These are phyloP conservation scores for Plebejus melissa DNA, from an alignment of 2,888 invertebrate genomes.

Conservation along the genomic window DNA sequence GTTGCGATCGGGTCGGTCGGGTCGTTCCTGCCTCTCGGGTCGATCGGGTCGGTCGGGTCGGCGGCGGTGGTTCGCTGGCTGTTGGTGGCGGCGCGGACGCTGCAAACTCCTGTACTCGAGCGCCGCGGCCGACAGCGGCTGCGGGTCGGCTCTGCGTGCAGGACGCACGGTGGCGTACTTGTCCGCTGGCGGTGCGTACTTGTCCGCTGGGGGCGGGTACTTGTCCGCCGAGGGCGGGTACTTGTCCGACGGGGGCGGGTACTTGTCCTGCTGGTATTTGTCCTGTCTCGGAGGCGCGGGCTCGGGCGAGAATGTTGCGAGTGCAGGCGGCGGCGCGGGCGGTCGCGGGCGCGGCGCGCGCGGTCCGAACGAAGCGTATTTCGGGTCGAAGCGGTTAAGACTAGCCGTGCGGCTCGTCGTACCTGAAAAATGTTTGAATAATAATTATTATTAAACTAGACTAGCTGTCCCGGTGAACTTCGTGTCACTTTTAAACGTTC, in stretches of 20 bases:
- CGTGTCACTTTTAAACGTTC: no score
- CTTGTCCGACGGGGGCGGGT: slow-evolving; percentile 27
- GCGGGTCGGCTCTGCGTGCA: slow-evolving; percentile 61
- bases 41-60: slow-evolving; percentile 38
- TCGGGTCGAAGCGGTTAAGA: slow-evolving; percentile 81
- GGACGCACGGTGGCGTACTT: slow-evolving; percentile 68
- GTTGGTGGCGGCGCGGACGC: slow-evolving; percentile 64
- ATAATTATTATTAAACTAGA: not conserved
- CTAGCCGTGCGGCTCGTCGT: slow-evolving; percentile 62
- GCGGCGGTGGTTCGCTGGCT: slow-evolving; percentile 44
- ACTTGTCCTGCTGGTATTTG: slow-evolving; percentile 37
- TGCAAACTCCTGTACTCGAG: slow-evolving; percentile 80
- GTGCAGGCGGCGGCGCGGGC: slow-evolving; percentile 60
- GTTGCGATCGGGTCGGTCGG: slow-evolving; percentile 78
- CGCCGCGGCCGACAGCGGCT: slow-evolving; percentile 75
- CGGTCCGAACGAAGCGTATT: slow-evolving; percentile 78
- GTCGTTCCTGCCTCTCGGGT: slow-evolving; percentile 35
- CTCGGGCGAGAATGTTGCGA: slow-evolving; percentile 54
- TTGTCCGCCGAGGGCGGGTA: slow-evolving; percentile 18
- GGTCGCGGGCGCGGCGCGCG: slow-evolving; percentile 69
- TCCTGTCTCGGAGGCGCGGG: slow-evolving; percentile 48
- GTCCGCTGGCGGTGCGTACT: slow-evolving; percentile 47
- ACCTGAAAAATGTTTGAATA: slow-evolving; percentile 42
- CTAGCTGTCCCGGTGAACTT: no score
- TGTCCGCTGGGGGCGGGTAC: not conserved